Evolutionary conservation across 2,888 invertebrate genomes (phyloP).

Genomic region (Latrodectus elegans): DNA sequence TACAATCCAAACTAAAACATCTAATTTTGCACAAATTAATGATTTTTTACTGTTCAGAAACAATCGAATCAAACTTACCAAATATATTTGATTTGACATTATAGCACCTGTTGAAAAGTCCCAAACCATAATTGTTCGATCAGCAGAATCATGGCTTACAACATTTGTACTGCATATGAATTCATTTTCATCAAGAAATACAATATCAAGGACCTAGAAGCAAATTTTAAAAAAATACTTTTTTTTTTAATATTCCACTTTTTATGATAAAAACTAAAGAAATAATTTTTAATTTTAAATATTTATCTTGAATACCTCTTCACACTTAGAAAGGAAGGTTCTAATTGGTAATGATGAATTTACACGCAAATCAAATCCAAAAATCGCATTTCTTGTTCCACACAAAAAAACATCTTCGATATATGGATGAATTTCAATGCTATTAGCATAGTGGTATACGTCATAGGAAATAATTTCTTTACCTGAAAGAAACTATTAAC

Average conservation of each 20-base stretch:
- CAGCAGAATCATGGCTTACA: constrained; percentile 75
- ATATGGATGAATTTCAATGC: constrained; percentile 73
- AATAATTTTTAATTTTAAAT: background rate
- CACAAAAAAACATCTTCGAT: constrained; percentile 73
- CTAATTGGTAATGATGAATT: constrained; percentile 41
- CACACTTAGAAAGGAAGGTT: constrained; percentile 36
- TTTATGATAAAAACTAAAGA: background rate
- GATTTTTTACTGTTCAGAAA: no score
- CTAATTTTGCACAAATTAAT: no score
- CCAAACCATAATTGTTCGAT: constrained; percentile 76
- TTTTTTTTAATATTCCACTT: background rate
- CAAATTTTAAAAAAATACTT: background rate
- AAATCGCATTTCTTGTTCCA: constrained; percentile 71
- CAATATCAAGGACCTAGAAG: constrained; percentile 74
- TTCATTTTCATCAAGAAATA: constrained; percentile 73
- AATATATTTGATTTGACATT: constrained; percentile 76
- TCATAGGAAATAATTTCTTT: constrained; percentile 68
- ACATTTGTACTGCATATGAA: constrained; percentile 74
- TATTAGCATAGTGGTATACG: constrained; percentile 73
- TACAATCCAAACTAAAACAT: no score
- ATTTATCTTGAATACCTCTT: constrained; percentile 29
- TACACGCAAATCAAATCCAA: constrained; percentile 50
- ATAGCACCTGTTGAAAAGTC: constrained; percentile 74
- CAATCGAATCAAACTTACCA: constrained; percentile 72
- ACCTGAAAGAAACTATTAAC: constrained; percentile 71